Percentiles rank a stretch among this genome's conserved stretches.
These are phyloP conservation scores for Porites rus DNA, from an alignment of 92 coral and sea anemone species.

Conservation along the genomic window DNA sequence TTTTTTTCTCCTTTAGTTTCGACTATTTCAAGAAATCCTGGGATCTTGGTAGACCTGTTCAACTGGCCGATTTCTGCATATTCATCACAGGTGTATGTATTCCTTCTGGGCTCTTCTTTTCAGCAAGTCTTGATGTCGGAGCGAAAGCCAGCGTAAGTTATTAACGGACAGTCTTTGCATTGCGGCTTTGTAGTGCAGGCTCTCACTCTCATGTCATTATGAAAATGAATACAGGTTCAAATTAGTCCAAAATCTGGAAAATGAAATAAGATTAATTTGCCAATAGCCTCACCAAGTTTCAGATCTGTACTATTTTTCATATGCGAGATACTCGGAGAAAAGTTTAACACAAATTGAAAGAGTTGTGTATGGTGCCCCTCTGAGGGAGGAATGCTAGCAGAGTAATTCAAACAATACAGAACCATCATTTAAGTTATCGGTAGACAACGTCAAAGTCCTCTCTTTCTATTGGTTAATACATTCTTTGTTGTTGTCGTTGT, in stretches of 20 bases:
- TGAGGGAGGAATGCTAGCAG: neutral
- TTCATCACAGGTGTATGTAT: constrained; percentile 37
- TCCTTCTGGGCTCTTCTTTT: constrained; percentile 53
- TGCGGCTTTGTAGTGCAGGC: neutral
- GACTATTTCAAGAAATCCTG: neutral
- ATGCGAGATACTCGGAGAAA: neutral
- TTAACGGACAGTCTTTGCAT: neutral
- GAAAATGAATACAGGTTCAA: neutral
- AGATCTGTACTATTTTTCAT: neutral
- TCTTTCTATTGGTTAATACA: neutral
- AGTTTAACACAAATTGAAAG: neutral
- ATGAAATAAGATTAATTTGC: neutral
- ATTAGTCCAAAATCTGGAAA: neutral
- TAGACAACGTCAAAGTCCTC: neutral
- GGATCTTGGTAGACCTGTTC: neutral
- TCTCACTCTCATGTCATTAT: neutral
- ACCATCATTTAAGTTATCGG: neutral
- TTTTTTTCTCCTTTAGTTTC: neutral
- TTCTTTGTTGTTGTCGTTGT: neutral
- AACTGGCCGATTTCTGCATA: constrained; percentile 34
- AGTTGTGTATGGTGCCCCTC: constrained; percentile 4
- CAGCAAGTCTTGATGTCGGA: neutral
- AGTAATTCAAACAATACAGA: constrained; percentile 1
- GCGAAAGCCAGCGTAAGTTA: constrained; percentile 40
- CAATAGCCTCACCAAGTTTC: neutral